Evolutionary conservation across 2,113 vertebrate species (phyloP).

Genomic region (Ornithorhynchus anatinus): DNA sequence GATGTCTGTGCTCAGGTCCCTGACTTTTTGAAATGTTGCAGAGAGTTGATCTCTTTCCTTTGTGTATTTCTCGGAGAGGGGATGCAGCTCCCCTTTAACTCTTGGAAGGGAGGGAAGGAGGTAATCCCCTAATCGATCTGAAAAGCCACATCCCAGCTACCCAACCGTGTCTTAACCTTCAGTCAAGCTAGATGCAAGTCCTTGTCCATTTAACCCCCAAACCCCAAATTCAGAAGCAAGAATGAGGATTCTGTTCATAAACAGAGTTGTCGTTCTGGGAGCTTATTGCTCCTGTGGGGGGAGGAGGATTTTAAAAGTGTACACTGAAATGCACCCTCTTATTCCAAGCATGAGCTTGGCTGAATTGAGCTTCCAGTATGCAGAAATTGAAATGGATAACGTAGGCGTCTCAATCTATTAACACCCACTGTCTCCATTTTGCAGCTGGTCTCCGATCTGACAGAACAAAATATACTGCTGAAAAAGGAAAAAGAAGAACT

Average conservation of each 20-base stretch:
- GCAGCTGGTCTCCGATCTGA: slow-evolving; percentile 90
- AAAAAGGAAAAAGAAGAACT: slow-evolving; percentile 94
- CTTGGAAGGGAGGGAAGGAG: too few species aligned
- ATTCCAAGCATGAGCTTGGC: neutral
- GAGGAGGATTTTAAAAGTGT: neutral
- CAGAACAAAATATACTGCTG: slow-evolving; percentile 88
- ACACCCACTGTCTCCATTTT: slow-evolving; percentile 20
- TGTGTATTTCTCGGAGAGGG: too few species aligned
- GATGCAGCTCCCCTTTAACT: too few species aligned
- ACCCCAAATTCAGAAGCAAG: too few species aligned
- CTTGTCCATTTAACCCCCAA: too few species aligned
- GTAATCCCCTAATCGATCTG: too few species aligned
- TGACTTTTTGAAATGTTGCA: too few species aligned
- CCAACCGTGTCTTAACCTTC: too few species aligned
- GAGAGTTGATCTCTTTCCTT: too few species aligned
- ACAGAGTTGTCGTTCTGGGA: neutral
- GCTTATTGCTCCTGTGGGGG: neutral
- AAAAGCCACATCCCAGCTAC: too few species aligned
- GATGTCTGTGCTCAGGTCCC: too few species aligned
- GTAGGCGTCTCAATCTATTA: neutral
- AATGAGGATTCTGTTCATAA: neutral
- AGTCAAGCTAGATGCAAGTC: too few species aligned
- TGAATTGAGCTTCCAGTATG: slow-evolving; percentile 13
- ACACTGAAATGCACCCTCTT: slow-evolving; percentile 11
- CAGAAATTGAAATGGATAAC: neutral